Base-by-base conservation (phyloP, 2,113 vertebrate genomes). In the Scopus umbretta region DNA sequence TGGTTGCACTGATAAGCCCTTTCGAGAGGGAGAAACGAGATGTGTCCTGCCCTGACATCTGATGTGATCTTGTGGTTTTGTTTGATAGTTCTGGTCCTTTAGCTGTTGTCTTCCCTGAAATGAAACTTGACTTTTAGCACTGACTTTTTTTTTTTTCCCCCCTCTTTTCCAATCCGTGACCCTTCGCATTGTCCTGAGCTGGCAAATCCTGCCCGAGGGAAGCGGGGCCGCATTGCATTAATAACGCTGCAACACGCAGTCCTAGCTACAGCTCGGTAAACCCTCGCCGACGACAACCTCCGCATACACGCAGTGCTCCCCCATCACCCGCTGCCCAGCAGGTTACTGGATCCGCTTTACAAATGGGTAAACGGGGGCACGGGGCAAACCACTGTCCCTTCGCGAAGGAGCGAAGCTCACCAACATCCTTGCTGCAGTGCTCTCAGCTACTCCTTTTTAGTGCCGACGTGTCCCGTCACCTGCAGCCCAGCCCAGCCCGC, bases 41-140 rank as follows among this genome's bases (percentile, higher is more conserved):
- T 30, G 63, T 93, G 96, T 95, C 86, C 95, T 95, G 96, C 91
- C 92, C 89, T 85, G 89, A 91, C 91, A 73, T 95, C 92, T 91
- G 95, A 96, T 95, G 91, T 74, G 89, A 94, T 95, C 95, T 97
- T 96, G 94, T 65, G 97, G 97, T 92, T 97, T 96, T 70, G 74
- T 78, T 95, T 89, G 86, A 87, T 85, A 80, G 73, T 32, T 87
- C 74, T 89, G 80, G 40, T 72, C 53, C 91, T 92, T 87, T 30
- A 95, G 92, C 86, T 94, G 43, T 23, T 87, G 73, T 62, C 66
- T 91, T 90, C 92, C 87, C 81, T 82, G 91, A 96, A 95, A 95
- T 7, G 50, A 95, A 97, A 90, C 58, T 82, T 13, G 50, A 17
- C 73, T 94, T 94, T 95, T 42, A 95, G 80, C 58, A 25, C 3